These are phyloP conservation scores for Sclerodermus sp. DNA, from an alignment of 2,888 invertebrate species.

Conservation along the genomic window DNA sequence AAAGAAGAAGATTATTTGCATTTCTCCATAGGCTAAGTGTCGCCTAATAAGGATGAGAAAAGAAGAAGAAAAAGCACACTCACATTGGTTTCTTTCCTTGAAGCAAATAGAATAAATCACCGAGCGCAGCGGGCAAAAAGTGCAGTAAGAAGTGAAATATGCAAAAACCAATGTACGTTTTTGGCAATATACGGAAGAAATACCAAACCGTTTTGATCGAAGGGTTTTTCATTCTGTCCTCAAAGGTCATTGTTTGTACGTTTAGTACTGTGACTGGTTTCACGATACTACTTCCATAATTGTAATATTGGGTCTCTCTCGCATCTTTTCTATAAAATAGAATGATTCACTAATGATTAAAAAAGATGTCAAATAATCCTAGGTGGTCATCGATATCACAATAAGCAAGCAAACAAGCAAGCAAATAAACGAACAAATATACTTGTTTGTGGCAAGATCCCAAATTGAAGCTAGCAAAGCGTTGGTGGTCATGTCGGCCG, in stretches of 20 bases:
- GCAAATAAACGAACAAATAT: neutral
- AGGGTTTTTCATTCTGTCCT: conserved; percentile 13
- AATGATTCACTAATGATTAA: neutral
- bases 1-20: neutral
- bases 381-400: neutral
- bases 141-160: conserved; percentile 31
- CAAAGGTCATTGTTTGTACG: conserved; percentile 11
- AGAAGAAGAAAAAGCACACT: no score
- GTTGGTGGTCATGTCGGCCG: conserved; percentile 39
- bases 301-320: conserved; percentile 68
- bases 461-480: conserved; percentile 33
- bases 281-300: conserved; percentile 78
- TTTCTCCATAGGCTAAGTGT: neutral
- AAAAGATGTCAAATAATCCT: neutral
- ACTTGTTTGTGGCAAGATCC: conserved; percentile 37
- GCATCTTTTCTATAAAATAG: conserved; percentile 21
- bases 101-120: conserved; percentile 26
- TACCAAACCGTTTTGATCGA: conserved; percentile 25
- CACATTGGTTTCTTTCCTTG: conserved; percentile 36
- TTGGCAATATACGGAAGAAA: conserved; percentile 7
- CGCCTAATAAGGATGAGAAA: no score
- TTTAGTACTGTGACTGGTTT: conserved; percentile 57
- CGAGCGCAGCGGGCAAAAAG: conserved; percentile 33
- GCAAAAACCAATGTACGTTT: conserved; percentile 17
- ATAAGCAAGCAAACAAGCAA: no score